Percentiles rank a stretch among this genome's conserved stretches.
Evolutionary conservation across 2,888 invertebrate species (phyloP).

Genomic region (Papilio elwesi): DNA sequence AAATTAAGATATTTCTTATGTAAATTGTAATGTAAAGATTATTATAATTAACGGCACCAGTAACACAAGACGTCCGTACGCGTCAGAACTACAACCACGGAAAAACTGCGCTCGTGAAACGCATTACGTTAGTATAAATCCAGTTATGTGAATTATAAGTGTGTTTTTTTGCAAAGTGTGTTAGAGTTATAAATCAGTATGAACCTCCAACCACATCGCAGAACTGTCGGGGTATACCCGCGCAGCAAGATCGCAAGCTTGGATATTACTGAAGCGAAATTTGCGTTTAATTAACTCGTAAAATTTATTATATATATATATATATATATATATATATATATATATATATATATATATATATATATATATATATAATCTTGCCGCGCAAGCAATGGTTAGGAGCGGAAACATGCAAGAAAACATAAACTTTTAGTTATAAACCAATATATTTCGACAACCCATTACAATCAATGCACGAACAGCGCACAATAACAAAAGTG

Average conservation of each 20-base stretch:
- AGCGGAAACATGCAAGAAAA: slow-evolving; percentile 80
- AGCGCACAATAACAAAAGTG: slow-evolving; percentile 58
- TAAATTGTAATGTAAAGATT: no score
- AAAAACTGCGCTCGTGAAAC: background rate
- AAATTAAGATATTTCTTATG: no score
- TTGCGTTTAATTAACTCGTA: background rate
- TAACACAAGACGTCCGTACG: no score
- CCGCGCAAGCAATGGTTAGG: slow-evolving; percentile 63
- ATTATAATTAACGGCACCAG: no score
- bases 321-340: slow-evolving; percentile 44
- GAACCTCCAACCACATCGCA: slow-evolving; percentile 10
- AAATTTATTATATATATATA: slow-evolving; percentile 44
- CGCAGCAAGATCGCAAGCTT: slow-evolving; percentile 31
- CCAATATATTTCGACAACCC: slow-evolving; percentile 78
- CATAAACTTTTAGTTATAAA: slow-evolving; percentile 71
- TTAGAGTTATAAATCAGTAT: background rate
- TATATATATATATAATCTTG: slow-evolving; percentile 55
- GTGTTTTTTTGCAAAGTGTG: background rate
- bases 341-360: slow-evolving; percentile 49
- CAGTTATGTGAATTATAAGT: background rate
- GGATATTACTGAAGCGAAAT: slow-evolving; percentile 19
- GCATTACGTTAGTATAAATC: background rate
- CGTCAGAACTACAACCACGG: no score
- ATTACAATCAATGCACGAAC: slow-evolving; percentile 74
- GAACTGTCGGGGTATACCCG: slow-evolving; percentile 24